These are phyloP conservation scores for Hyperoodon ampullatus DNA, from an alignment of 2,113 vertebrate genomes.

Conservation along the genomic window DNA sequence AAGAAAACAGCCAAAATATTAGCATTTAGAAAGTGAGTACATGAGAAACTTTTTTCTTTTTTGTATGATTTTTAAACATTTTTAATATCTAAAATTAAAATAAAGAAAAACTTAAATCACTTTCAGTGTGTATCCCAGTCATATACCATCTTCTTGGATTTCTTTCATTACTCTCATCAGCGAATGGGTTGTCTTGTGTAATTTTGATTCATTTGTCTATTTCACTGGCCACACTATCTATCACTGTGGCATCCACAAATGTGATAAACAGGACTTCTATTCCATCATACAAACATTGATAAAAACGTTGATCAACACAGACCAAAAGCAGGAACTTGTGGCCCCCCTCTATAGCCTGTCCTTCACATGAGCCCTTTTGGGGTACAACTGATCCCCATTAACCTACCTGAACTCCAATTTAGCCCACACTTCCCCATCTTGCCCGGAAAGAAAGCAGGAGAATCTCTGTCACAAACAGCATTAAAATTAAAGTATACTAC, in stretches of 20 bases:
- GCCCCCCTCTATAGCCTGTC: background rate
- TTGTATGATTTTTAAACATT: background rate
- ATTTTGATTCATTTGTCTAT: background rate
- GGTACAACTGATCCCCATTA: background rate
- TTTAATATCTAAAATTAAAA: background rate
- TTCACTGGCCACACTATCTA: background rate
- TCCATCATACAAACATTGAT: background rate
- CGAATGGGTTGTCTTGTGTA: background rate
- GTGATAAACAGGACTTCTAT: background rate
- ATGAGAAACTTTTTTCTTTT: background rate
- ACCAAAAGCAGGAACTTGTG: background rate
- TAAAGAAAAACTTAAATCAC: background rate
- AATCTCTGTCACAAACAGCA: background rate
- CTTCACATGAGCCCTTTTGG: background rate
- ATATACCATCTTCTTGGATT: background rate
- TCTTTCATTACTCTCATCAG: background rate
- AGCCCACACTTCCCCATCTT: background rate
- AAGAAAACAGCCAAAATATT: background rate
- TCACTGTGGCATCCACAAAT: background rate
- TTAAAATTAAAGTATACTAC: background rate
- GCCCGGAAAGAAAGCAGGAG: background rate
- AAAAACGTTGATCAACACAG: background rate
- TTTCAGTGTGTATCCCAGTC: background rate
- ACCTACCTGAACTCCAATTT: background rate
- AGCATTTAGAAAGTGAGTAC: background rate